Base-by-base conservation (phyloP, 2,888 invertebrate species). In the Anagyrus pseudococci region DNA sequence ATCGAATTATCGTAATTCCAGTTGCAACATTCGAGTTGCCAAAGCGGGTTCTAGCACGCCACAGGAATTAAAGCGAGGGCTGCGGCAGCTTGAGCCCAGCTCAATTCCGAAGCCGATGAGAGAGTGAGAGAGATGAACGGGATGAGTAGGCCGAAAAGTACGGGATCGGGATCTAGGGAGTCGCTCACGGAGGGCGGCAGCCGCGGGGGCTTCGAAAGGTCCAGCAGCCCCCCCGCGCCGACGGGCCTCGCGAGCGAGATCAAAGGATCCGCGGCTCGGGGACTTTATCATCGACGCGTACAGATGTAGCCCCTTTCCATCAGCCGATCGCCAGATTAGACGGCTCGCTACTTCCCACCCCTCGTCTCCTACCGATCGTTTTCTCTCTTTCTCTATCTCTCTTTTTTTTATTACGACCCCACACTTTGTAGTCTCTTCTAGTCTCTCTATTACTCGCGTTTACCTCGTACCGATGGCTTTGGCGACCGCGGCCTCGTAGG, bases 261-360 rank as follows among this genome's bases (percentile, higher is more conserved):
- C 79, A 79, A 80, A 80, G 79, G 61, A 49, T 40, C 50, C 37
- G 77, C 73, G 75, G 75, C 77, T 50, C 48, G 46, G 78, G 74
- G 76, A 76, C 78, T 77, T 79, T 79, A 78, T 78, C 79, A 77
- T 79, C 79, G 79, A 79, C 29, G 29, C 29, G 29, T 79, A 78
- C 75, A 70, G 71, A 29, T 29, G 10, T 29, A 7, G 29, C 29
- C 70, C 70, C 72, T 75, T 74, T 75, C 75, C 79, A 80, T 79
- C 78, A 76, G 77, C 77, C 78, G 76, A 78, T 76, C n/a, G n/a
- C n/a, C n/a, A 79, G 79, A 80, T 79, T 79, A 78, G 76, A 75
- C 74, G 73, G 73, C 73, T 74, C 72, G 71, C 71, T 72, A 69
- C 71, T 58, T 63, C 64, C 62, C 68, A 56, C 62, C 61, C 57